A percentile compares a stretch with the other conserved stretches of the same genome.
Conservation (phyloP, 2,797 vertebrate genomes). For the Lagodon rhomboides region DNA sequence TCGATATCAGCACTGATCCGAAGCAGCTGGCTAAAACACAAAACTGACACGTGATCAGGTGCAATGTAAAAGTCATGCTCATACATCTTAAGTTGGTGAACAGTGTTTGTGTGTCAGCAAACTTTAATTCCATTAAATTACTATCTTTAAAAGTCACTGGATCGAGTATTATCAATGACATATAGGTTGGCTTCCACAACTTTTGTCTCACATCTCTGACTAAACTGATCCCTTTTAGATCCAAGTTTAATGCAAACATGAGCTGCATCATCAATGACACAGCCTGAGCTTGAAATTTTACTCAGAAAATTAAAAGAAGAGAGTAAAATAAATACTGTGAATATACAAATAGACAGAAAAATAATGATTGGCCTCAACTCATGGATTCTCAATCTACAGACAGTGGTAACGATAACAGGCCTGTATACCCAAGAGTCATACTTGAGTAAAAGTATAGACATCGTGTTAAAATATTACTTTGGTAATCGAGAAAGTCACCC, state of each 20-base stretch:
- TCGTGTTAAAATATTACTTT: no score
- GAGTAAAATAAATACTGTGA: background rate
- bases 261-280: fast-evolving
- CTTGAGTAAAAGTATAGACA: no score
- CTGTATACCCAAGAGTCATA: no score
- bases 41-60: background rate
- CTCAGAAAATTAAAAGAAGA: background rate
- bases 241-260: background rate
- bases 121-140: background rate
- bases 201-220: background rate
- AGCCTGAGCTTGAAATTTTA: background rate
- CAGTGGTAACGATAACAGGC: background rate
- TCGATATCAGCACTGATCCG: background rate
- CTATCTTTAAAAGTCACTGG: background rate
- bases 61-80: background rate
- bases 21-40: background rate
- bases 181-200: background rate
- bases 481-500: no score
- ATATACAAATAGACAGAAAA: background rate
- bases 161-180: background rate
- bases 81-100: background rate
- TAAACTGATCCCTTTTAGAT: background rate
- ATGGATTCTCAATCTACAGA: background rate
- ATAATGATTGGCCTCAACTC: background rate
- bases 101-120: background rate